Evolutionary conservation across 2,888 invertebrate species (phyloP).

Genomic region (Drosophila hawaiiensis): DNA sequence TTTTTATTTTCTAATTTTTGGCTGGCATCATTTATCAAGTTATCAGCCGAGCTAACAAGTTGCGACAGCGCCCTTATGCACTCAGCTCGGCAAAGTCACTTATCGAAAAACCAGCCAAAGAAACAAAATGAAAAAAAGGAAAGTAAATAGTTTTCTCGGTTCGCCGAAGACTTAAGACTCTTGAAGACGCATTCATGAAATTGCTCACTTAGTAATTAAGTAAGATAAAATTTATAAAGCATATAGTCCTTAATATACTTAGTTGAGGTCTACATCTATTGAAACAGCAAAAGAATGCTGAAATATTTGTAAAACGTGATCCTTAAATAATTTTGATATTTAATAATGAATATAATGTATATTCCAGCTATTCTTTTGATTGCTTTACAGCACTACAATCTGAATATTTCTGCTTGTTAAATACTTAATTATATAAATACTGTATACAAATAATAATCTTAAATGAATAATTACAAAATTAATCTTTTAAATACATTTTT

Average conservation of each 20-base stretch:
- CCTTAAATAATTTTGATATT: too few relatives aligned
- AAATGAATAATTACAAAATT: not conserved
- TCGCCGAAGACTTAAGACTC: not conserved
- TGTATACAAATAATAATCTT: not conserved
- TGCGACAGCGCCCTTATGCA: constrained; percentile 36
- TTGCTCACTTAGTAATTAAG: not conserved
- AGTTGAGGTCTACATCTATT: not conserved
- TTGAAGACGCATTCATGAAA: not conserved
- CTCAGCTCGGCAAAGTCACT: constrained; percentile 37
- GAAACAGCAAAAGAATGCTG: not conserved
- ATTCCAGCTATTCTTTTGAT: too few relatives aligned
- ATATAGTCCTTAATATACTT: not conserved
- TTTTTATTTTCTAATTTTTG: constrained; percentile 25
- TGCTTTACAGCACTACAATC: not conserved
- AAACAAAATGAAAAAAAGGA: not conserved
- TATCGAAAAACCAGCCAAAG: constrained; percentile 8
- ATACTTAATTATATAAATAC: too few relatives aligned
- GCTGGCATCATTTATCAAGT: constrained; percentile 45
- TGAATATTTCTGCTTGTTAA: too few relatives aligned
- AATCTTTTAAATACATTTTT: not conserved
- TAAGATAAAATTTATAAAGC: not conserved
- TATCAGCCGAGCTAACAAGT: constrained; percentile 36
- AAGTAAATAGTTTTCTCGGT: not conserved
- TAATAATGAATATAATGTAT: too few relatives aligned
- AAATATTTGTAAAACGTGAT: too few relatives aligned